Evolutionary conservation across 2,797 vertebrate genomes (phyloP), one percentile per base, ranked within the genome.

Genomic region (Galaxias olidus): DNA sequence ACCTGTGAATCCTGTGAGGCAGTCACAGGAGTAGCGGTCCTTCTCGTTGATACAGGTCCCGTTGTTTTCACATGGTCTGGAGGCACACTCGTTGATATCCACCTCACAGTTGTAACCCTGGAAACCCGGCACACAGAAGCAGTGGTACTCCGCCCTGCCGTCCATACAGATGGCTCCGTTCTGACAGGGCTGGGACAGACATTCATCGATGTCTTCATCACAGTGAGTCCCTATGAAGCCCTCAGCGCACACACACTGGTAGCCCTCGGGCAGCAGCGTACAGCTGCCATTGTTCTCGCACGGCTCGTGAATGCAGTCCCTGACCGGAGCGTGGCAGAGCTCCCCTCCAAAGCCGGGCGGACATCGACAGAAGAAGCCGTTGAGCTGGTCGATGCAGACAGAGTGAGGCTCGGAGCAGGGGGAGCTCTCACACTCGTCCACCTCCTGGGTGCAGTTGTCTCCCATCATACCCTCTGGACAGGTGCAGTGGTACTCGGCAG

Each of bases 71-170:
- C 97, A 98, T 45, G 97, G 97, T 59, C 87, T 82, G 12, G 96
- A 98, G 0, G 96, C 97, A 11, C 97, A 98, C 81, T 98, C 97
- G 0, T 98, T 94, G 70, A 98, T 98, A 89, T 98, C 97, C 11
- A 98, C 94, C 59, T 98, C 96, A 46, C 97, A 98, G 86, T 85
- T 91, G 61, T 90, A 86, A 9, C 97, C 97, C 77, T 98, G 97
- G 78, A 96, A 98, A 0, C 97, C 97, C 0, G 97, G 97, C 73
- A 98, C 97, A 0, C 97, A 98, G 90, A 96, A 98, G 78, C 97
- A 98, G 72, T 87, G 87, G 42, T 88, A 91, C 52, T 89, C 84
- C 0, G 87, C 89, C 45, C 80, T 65, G 0, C 85, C 84, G n/a
- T 96, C 91, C 10, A 94, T 56, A 68, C 97, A 98, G 84, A 98